These are phyloP conservation scores for Enteromius viviparus DNA, from an alignment of 2,797 vertebrate genomes.

Conservation along the genomic window DNA sequence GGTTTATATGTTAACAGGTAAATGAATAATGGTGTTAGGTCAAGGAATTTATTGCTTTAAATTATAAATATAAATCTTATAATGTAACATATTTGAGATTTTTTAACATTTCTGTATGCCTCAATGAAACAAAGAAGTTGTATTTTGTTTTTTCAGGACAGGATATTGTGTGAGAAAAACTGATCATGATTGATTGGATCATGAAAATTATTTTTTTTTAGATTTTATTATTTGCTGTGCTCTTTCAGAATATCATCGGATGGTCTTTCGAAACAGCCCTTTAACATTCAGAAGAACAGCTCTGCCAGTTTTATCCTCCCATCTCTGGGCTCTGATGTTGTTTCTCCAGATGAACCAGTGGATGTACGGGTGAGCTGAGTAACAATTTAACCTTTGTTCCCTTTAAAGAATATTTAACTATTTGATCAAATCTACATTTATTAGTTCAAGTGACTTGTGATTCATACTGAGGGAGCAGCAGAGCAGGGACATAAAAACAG, in stretches of 20 bases:
- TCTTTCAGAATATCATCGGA: slow-evolving; percentile 69
- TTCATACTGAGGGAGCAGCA: not conserved
- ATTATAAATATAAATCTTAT: not conserved
- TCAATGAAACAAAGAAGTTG: not conserved
- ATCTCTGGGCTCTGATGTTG: slow-evolving; percentile 67
- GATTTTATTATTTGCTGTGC: not conserved
- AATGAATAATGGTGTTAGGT: slow-evolving; percentile 11
- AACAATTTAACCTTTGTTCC: not conserved
- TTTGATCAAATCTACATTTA: not conserved
- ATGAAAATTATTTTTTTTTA: not conserved
- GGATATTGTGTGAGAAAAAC: not conserved
- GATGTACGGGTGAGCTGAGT: slow-evolving; percentile 84
- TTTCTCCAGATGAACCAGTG: slow-evolving; percentile 78
- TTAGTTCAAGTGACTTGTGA: not conserved
- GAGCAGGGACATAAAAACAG: not conserved
- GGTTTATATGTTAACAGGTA: slow-evolving; percentile 91
- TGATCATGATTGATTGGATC: not conserved
- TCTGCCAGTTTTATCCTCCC: slow-evolving; percentile 87
- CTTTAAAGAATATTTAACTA: not conserved
- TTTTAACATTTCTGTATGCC: not conserved
- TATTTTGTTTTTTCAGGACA: not conserved
- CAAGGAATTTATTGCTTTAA: not conserved
- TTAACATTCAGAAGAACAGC: slow-evolving; percentile 71
- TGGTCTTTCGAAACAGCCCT: slow-evolving; percentile 68
- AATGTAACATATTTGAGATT: not conserved